Base-by-base conservation (phyloP, 2,888 invertebrate genomes). In the Vandiemenella viatica region DNA sequence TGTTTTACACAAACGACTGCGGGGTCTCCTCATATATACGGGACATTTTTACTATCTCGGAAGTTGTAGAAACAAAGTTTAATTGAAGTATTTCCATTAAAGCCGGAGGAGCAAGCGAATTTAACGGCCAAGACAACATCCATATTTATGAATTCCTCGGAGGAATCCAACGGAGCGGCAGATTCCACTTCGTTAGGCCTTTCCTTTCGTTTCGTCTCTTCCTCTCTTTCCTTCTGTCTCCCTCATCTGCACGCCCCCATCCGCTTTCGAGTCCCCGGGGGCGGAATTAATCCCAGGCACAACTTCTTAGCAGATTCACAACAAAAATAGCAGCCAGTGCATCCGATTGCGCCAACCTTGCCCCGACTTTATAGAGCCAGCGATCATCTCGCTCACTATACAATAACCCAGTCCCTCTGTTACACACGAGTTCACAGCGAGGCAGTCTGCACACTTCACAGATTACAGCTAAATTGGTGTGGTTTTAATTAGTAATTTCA, bases 61-160 rank as follows among this genome's bases (percentile, higher is more conserved):
- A 13, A 32, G 42, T 42, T 44, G 37, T 43, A 43, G 50, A 48
- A 48, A 50, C 50, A 50, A 50, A 50, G 50, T 50, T 63, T 62
- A 62, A 66, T 65, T 65, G 64, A 65, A 64, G 63, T 64, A 65
- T 64, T 64, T 65, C 64, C 65, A 63, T 63, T 63, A 65, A 65
- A 61, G 62, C 58, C 58, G 56, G 59, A 55, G 59, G 53, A 58
- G 56, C 23, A n/a, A 21, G 46, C 17, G 19, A 40, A n/a, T 17
- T 37, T 22, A 40, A 17, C 37, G 46, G 23, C 44, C 43, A 23
- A 50, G 50, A 50, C 48, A 50, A 41, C 50, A 65, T 65, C 65
- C 65, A 65, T 65, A 65, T 66, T 66, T 66, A 65, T 65, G 64
- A 65, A 50, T 50, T 50, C 48, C 45, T 47, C 48, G 44, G 48